Base-by-base conservation (phyloP, 1,140 invertebrate species). In the Antheraea mylitta region DNA sequence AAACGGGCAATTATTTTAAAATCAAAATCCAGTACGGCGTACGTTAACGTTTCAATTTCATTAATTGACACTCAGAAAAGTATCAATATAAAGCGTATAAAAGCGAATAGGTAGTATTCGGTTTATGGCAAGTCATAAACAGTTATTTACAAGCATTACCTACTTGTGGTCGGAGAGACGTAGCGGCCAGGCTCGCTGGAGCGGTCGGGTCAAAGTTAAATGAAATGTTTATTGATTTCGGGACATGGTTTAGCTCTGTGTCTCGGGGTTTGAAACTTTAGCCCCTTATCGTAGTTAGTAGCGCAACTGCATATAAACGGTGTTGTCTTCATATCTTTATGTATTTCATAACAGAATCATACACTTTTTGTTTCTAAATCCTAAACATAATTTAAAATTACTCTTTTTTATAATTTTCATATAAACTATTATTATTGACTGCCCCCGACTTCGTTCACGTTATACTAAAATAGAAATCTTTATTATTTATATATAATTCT, bases 201-300 rank as follows among this genome's bases (percentile, higher is more conserved):
- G 48, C 69, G 16, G 53, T 37, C 18, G 71, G 64, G 71, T 30
- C 64, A 58, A 66, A 53, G 58, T 72, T 61, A 72, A 60, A 62
- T 36, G 62, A 68, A 72, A 66, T 71, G 67, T 71, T 61, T 74
- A 74, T 74, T 69, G 73, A 74, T 74, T 74, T 74, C 69, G 30
- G 38, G 59, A 63, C 65, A 64, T 67, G 45, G 48, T 62, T 30
- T 22, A 19, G 59, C 22, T 63, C 22, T 9, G 58, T 22, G 64
- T 18, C 19, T 45, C 60, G 65, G 65, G 60, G 7, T 37, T 22
- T 48, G 68, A 30, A 38, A 10, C 36, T 18, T 30, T 16, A n/a
- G 45, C 1, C 45, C 16, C 16, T n/a, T 53, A 13, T 53, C 45
- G 45, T n/a, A 53, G 45, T n/a, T 53, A 53, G 45, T n/a, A 16